Conservation (phyloP, 2,113 vertebrate genomes). For the Macaca nemestrina region DNA sequence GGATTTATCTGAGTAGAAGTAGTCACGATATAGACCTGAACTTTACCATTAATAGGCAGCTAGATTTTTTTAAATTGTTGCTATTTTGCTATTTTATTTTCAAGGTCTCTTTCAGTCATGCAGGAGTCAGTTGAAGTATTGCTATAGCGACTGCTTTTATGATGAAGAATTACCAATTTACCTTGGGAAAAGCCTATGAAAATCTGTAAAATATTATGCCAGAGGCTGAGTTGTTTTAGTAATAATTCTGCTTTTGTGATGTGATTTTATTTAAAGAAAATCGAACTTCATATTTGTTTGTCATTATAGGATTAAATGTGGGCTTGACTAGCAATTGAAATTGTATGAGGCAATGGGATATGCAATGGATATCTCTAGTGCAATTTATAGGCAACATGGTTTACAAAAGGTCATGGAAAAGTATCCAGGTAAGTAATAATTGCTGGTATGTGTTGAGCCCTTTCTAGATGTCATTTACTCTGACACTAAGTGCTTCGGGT, state of each 20-base stretch:
- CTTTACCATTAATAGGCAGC: neutral
- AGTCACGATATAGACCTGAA: neutral
- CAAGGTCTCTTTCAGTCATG: constrained; percentile 82
- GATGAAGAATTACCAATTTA: constrained; percentile 88
- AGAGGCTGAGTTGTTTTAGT: constrained; percentile 73
- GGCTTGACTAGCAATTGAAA: constrained; percentile 90
- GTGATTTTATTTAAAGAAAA: neutral
- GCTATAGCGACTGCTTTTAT: constrained; percentile 90
- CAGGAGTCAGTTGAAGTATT: constrained; percentile 90
- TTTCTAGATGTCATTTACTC: neutral
- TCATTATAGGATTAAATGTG: constrained; percentile 88
- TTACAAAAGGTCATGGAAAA: constrained; percentile 88
- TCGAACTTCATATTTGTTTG: neutral
- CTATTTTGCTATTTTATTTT: neutral
- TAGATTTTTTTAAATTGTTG: neutral
- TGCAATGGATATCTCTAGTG: constrained; percentile 85
- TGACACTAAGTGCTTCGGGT: neutral
- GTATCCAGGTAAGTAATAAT: constrained; percentile 84
- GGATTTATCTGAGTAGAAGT: neutral
- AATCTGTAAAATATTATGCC: constrained; percentile 85
- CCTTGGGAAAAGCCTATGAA: constrained; percentile 86
- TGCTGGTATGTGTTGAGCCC: neutral
- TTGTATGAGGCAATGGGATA: constrained; percentile 91
- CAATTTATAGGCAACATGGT: constrained; percentile 91
- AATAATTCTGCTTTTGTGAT: neutral